Percentiles rank a stretch among this genome's conserved stretches.
These are phyloP conservation scores for Merodon equestris DNA, from an alignment of 2,888 invertebrate species.

Conservation along the genomic window DNA sequence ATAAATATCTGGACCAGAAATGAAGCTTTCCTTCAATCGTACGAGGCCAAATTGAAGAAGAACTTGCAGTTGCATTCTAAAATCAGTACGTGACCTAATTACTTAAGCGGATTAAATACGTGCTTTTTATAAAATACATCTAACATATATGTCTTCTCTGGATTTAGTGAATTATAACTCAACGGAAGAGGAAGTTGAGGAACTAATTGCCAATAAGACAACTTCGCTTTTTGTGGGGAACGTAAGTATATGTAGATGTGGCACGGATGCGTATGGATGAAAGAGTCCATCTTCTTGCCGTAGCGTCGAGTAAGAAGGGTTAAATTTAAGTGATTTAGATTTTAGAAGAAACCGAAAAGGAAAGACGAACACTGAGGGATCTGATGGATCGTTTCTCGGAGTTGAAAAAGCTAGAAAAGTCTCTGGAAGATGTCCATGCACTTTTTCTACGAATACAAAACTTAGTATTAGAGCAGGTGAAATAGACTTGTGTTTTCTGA, in stretches of 20 bases:
- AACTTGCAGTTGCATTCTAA: constrained; percentile 77
- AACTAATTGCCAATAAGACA: constrained; percentile 77
- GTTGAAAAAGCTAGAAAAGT: constrained; percentile 77
- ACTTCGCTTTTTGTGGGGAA: constrained; percentile 78
- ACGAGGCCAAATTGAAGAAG: constrained; percentile 77
- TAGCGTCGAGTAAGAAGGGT: constrained; percentile 45
- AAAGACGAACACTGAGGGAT: constrained; percentile 76
- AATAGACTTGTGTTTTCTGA: neutral
- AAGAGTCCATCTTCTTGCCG: neutral
- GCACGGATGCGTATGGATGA: neutral
- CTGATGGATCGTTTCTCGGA: constrained; percentile 78
- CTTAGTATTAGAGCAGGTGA: constrained; percentile 77
- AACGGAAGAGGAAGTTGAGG: constrained; percentile 78
- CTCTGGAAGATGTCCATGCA: constrained; percentile 78
- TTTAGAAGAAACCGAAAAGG: constrained; percentile 78
- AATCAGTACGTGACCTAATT: constrained; percentile 74
- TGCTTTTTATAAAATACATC: neutral
- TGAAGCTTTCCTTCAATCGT: constrained; percentile 76
- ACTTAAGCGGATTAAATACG: constrained; percentile 11
- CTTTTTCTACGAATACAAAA: constrained; percentile 78
- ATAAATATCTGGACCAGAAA: constrained; percentile 77
- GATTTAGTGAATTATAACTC: constrained; percentile 76
- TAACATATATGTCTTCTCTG: constrained; percentile 21
- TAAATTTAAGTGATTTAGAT: constrained; percentile 73
- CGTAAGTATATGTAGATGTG: constrained; percentile 74